A percentile compares a stretch with the other conserved stretches of the same genome.
phyloP scores from a whole-genome alignment of 2,113 vertebrate genomes.

The Mobula hypostoma region DNA sequence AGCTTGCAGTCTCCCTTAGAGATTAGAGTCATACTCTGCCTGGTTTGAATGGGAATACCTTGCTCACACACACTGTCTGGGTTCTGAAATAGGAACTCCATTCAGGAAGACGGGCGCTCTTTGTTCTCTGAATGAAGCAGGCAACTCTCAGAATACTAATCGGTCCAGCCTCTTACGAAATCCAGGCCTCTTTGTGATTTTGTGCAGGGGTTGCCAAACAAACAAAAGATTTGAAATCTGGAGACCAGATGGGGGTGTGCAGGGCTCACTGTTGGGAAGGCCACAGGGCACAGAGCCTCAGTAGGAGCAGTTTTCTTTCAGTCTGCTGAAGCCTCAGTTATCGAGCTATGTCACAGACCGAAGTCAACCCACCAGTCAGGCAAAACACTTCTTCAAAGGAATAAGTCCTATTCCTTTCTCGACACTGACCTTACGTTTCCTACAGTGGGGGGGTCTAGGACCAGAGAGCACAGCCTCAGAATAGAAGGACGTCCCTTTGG shows the following conservation, averaged over 20 bases:
- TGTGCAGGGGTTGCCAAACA: not conserved
- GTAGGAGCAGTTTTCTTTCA: not conserved
- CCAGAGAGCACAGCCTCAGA: too few species aligned
- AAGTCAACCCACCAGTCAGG: not conserved
- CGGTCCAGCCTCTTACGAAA: not conserved
- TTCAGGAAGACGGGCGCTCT: not conserved
- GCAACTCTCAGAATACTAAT: not conserved
- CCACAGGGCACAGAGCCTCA: not conserved
- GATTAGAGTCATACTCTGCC: not conserved
- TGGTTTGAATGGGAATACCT: not conserved
- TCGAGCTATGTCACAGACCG: not conserved
- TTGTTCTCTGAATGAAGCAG: not conserved
- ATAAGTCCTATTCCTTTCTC: not conserved
- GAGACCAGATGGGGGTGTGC: slow-evolving; percentile 20
- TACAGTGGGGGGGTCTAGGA: too few species aligned
- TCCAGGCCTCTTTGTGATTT: not conserved
- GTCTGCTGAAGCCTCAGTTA: not conserved
- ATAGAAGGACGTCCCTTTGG: too few species aligned
- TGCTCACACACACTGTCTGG: not conserved
- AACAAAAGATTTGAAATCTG: not conserved
- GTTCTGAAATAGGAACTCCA: not conserved
- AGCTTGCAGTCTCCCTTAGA: not conserved
- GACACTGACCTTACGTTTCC: too few species aligned
- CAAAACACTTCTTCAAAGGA: not conserved
- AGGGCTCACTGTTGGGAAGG: not conserved